These are phyloP conservation scores for Petroica traversi DNA, from an alignment of 2,113 vertebrate genomes.

Conservation along the genomic window DNA sequence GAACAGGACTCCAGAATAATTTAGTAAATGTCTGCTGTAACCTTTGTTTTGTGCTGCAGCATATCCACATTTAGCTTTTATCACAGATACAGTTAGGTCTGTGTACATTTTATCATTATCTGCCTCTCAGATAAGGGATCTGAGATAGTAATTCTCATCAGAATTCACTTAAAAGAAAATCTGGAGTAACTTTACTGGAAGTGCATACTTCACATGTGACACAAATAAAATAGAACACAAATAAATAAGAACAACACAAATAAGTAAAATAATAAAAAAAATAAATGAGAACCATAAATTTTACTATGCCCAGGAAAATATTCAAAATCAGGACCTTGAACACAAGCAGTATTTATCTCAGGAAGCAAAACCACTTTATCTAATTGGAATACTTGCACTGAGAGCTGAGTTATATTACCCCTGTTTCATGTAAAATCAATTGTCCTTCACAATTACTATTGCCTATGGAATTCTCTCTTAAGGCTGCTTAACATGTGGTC, in stretches of 20 bases:
- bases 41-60: neutral
- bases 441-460: neutral
- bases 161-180: neutral
- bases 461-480: neutral
- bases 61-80: neutral
- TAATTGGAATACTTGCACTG: neutral
- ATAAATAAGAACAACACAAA: neutral
- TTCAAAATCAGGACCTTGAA: neutral
- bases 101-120: neutral
- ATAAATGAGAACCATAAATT: neutral
- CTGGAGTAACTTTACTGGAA: neutral
- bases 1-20: neutral
- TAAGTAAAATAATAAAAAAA: no score
- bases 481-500: neutral
- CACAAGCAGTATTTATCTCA: neutral
- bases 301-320: neutral
- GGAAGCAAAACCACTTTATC: neutral
- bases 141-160: neutral
- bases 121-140: neutral
- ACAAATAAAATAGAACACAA: neutral
- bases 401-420: neutral
- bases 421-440: neutral
- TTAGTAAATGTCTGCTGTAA: neutral
- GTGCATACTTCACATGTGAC: neutral
- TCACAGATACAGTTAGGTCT: neutral